Base-by-base conservation (phyloP, 2,113 vertebrate species). In the Crotophaga sulcirostris region DNA sequence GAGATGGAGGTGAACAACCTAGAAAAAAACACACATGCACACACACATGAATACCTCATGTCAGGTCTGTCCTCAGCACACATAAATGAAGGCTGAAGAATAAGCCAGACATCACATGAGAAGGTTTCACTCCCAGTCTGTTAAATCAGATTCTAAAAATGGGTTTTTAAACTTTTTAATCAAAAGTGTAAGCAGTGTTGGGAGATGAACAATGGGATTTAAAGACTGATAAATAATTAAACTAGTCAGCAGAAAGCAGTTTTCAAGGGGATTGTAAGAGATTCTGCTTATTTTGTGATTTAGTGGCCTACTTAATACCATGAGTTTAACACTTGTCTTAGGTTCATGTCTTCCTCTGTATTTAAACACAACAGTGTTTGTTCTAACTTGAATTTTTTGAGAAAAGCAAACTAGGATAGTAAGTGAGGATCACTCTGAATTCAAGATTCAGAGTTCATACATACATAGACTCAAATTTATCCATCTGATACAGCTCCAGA, bases 381-480 rank as follows among this genome's bases (percentile, higher is more conserved):
- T 34, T 69, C 3, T 69, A 51, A 66, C 38, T 58, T 51, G 13
- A 78, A 72, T 63, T 9, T 13, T 25, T 7, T 17, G 19, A 58
- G 33, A 75, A 89, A 44, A 59, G 4, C 17, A 56, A n/a, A 28
- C 1, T 26, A 17, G 3, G 34, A 5, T 2, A 42, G 4, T 10
- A 56, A 56, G 15, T 23, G n/a, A 47, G 66, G 47, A 26, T 42
- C 2, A 6, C 8, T 40, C 8, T 3, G 40, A 34, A 36, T 38
- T 79, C 25, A 45, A 24, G 20, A 38, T n/a, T 49, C 24, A 26
- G 23, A 56, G 33, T 45, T 82, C 4, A 13, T n/a, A 18, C 21
- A 59, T 9, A 5, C 25, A 42, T 0, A 4, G 29, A 1, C 9
- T 4, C 0, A 5, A 23, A 36, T 42, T 63, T 20, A 8, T 11